Conservation (phyloP, 2,113 vertebrate species). For the Ailurus styani region DNA sequence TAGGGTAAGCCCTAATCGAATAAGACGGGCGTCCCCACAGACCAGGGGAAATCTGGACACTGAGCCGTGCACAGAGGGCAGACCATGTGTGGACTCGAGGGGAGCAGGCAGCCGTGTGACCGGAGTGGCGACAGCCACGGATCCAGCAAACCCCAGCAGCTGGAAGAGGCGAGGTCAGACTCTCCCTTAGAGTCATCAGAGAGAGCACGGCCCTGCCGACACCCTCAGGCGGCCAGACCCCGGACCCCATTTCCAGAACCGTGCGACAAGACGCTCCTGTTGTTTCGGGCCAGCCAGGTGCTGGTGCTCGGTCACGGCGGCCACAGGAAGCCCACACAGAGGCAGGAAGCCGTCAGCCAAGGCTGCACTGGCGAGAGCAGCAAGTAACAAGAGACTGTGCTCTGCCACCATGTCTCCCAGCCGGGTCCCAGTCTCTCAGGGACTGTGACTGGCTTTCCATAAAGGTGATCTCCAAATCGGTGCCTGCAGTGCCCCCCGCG, state of each 20-base stretch:
- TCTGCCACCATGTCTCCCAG: neutral
- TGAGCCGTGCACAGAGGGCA: neutral
- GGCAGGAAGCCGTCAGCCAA: neutral
- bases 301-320: neutral
- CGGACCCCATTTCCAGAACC: neutral
- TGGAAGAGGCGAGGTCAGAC: neutral
- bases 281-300: fast-evolving
- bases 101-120: fast-evolving
- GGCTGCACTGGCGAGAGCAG: neutral
- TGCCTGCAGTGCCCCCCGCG: neutral
- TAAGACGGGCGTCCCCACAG: neutral
- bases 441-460: neutral
- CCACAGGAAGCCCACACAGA: neutral
- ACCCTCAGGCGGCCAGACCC: neutral
- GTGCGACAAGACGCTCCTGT: too few species aligned
- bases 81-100: fast-evolving
- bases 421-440: neutral
- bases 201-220: neutral
- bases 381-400: neutral
- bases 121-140: neutral
- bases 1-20: neutral
- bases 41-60: neutral
- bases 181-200: too few species aligned
- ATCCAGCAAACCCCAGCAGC: neutral
- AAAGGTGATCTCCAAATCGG: neutral